These are phyloP conservation scores for Cebus imitator DNA, from an alignment of 2,113 vertebrate species.

Conservation along the genomic window DNA sequence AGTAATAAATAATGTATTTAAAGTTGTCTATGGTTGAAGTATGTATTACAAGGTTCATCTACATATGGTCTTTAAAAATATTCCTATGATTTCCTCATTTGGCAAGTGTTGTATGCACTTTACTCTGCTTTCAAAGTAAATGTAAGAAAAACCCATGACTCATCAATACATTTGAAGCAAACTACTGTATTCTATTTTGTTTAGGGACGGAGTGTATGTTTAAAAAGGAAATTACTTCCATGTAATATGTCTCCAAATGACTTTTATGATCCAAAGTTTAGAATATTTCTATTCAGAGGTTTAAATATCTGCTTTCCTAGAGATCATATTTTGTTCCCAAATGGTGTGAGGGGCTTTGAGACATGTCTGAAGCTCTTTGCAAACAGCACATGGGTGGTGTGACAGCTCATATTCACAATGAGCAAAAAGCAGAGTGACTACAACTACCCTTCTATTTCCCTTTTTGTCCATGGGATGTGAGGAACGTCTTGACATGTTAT, in stretches of 20 bases:
- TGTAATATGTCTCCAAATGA: rapidly evolving
- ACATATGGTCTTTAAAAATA: too few relatives aligned
- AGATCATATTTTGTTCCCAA: neutral
- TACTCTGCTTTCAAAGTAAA: neutral
- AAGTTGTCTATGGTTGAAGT: neutral
- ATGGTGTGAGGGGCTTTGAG: rapidly evolving
- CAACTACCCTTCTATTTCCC: neutral
- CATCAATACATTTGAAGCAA: neutral
- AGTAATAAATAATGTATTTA: neutral
- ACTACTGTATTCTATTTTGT: too few relatives aligned
- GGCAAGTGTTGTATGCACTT: neutral
- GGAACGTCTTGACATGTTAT: rapidly evolving
- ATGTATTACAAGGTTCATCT: neutral
- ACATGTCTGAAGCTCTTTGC: neutral
- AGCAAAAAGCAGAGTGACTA: rapidly evolving
- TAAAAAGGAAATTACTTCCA: neutral
- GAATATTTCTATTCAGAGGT: too few relatives aligned
- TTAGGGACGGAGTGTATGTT: too few relatives aligned
- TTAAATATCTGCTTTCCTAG: neutral
- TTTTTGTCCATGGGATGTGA: neutral
- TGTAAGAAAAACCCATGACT: neutral
- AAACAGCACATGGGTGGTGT: rapidly evolving
- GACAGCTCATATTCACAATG: rapidly evolving
- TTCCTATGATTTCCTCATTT: neutral
- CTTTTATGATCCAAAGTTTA: too few relatives aligned